Base-by-base conservation (phyloP, 2,888 invertebrate species). In the Empis stercorea region DNA sequence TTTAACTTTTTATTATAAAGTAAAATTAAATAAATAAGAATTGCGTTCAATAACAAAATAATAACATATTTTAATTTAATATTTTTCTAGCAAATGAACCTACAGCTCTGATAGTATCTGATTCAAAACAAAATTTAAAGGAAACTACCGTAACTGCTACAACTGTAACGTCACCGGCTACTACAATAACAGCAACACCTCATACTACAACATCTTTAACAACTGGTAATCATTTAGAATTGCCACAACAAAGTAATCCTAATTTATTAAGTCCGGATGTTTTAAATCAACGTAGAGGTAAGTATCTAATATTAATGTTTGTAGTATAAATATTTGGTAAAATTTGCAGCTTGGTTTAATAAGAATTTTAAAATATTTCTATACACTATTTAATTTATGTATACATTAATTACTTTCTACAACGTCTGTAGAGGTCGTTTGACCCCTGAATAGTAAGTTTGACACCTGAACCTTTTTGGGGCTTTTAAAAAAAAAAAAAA, bases 191-290 rank as follows among this genome's bases (percentile, higher is more conserved):
- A 46, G 61, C 62, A 37, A 58, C 59, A 56, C 58, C 20, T 55
- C 61, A 39, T 54, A 61, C 53, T 56, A 49, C 57, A 1, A 59
- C 66, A 36, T 62, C 65, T 58, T 65, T 73, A 47, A 71, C 72
- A 20, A 77, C 79, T 16, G 85, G 85, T 48, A 88, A 87, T 65
- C 87, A 87, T 63, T 72, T 88, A 56, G 81, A 87, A 55, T 78
- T 88, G 48, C 88, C 88, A 9, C 79, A 81, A 59, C 76, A 78
- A 41, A 71, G 75, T 45, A 79, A 80, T 57, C 81, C 80, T n/a
- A 87, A 88, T 69, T 76, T 88, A 53, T 75, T 89, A 43, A 87
- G 87, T 63, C 89, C 89, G 17, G 88, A 89, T 61, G 76, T 80
- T 53, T 72, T 82, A 52, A 80, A 76, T 61, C 81, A 82, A 61